Evolutionary conservation across 2,888 invertebrate genomes (phyloP).

Genomic region (Melanostoma mellinum): DNA sequence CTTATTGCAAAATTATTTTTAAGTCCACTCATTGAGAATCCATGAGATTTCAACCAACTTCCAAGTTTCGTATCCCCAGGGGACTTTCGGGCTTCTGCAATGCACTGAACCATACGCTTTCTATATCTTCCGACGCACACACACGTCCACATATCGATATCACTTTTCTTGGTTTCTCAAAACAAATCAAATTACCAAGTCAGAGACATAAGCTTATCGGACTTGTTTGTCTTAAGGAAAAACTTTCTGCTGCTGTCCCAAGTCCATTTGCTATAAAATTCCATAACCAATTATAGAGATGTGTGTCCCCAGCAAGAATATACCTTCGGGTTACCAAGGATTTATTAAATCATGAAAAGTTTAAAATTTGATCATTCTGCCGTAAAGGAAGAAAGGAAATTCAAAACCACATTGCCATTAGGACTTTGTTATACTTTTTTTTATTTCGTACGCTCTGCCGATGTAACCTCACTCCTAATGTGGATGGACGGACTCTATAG

Average conservation of each 20-base stretch:
- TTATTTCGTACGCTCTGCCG: slow-evolving; percentile 11
- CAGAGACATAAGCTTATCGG: slow-evolving; percentile 49
- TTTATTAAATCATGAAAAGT: slow-evolving; percentile 46
- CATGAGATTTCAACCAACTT: no score
- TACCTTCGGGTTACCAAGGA: slow-evolving; percentile 58
- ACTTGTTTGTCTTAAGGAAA: slow-evolving; percentile 64
- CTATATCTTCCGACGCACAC: not conserved
- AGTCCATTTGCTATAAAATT: slow-evolving; percentile 67
- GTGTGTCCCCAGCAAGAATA: not conserved
- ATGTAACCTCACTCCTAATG: slow-evolving; percentile 36
- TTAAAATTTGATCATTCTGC: slow-evolving; percentile 57
- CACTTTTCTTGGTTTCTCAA: slow-evolving; percentile 59
- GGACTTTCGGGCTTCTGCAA: no score
- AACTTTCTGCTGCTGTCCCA: slow-evolving; percentile 36
- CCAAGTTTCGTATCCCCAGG: no score
- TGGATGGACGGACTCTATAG: slow-evolving; percentile 49
- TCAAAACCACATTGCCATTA: slow-evolving; percentile 73
- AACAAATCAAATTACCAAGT: slow-evolving; percentile 66
- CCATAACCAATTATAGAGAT: slow-evolving; percentile 67
- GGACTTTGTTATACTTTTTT: slow-evolving; percentile 30
- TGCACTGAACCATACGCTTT: slow-evolving; percentile 8
- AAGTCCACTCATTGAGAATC: no score
- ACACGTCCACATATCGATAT: slow-evolving; percentile 47
- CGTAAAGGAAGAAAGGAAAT: slow-evolving; percentile 70
- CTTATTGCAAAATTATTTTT: no score